These are phyloP conservation scores for Oreochromis grahami DNA, from an alignment of 2,797 vertebrate species.

Conservation along the genomic window DNA sequence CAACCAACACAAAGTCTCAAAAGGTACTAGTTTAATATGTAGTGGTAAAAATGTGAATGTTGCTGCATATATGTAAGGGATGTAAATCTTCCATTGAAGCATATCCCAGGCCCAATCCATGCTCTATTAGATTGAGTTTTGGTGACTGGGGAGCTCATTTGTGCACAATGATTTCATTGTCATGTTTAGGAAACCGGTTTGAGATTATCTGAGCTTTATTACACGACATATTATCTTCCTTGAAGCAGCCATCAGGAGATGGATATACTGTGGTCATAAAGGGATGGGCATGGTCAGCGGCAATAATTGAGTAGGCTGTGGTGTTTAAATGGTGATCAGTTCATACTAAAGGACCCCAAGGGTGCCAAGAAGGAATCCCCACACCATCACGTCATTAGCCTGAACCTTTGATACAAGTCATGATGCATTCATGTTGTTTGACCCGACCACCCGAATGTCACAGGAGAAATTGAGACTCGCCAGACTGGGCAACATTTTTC, in stretches of 20 bases:
- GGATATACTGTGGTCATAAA: not conserved
- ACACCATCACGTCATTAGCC: not conserved
- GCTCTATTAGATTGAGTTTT: not conserved
- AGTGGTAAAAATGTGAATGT: not conserved
- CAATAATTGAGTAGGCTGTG: accelerated
- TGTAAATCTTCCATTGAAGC: not conserved
- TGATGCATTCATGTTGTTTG: not conserved
- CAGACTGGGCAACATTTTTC: not conserved
- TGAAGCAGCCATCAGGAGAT: not conserved
- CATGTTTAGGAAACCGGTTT: not conserved
- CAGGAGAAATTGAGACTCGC: not conserved
- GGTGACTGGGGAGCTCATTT: not conserved
- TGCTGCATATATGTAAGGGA: not conserved
- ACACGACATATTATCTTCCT: not conserved
- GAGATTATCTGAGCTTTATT: not conserved
- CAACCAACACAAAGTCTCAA: not conserved
- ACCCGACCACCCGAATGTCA: not conserved
- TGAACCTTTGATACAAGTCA: not conserved
- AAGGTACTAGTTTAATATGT: not conserved
- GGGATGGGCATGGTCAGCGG: not conserved
- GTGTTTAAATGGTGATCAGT: accelerated
- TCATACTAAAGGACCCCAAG: not conserved
- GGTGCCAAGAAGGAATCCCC: not conserved
- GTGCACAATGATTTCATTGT: not conserved
- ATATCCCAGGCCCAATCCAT: not conserved